Base-by-base conservation (phyloP, 1,140 invertebrate species). In the Oedothorax gibbosus region DNA sequence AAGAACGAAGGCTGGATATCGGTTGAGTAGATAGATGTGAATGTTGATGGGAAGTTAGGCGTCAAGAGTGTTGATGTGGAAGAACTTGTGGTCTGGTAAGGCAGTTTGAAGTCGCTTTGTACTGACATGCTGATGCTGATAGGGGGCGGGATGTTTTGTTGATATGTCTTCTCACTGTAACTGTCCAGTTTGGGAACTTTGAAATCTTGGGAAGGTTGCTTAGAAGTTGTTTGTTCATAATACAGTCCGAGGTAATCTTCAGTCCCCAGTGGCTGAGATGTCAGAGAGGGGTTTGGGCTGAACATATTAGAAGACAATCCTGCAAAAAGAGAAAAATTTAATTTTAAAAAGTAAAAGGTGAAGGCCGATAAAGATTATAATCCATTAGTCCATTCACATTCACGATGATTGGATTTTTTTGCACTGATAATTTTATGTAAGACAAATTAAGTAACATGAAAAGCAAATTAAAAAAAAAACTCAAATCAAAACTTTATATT, bases 1-100 rank as follows among this genome's bases (percentile, higher is more conserved):
- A 73, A 82, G 56, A 18, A 82, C 49, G 73, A 20, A 7, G 77
- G 56, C 51, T 81, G 78, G 12, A 53, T 49, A 20, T 82, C 80
- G 3, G 68, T 53, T 51, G 80, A 72, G 18, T 10, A 51, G 11
- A 71, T 7, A 8, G 78, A 66, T 5, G 35, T 35, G 8, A 78
- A n/a, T 50, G 62, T 80, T 11, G 12, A 12, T 9, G 64, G 53
- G 10, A 82, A 82, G 54, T 18, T 49, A 8, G 68, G 18, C 4
- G 78, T 50, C 35, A 77, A 62, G 20, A 68, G 50, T 0, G 78
- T 53, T 51, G 80, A 72, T 12, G 53, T 62, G 10, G 80, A 9
- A 49, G 57, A 35, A 35, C 35, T 35, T 65, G 75, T 49, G 14
- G 50, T 49, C 50, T 54, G 12, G 18, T 80, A 80, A 49, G 66